Base-by-base conservation (phyloP, 2,888 invertebrate species). In the Andrena minutula region DNA sequence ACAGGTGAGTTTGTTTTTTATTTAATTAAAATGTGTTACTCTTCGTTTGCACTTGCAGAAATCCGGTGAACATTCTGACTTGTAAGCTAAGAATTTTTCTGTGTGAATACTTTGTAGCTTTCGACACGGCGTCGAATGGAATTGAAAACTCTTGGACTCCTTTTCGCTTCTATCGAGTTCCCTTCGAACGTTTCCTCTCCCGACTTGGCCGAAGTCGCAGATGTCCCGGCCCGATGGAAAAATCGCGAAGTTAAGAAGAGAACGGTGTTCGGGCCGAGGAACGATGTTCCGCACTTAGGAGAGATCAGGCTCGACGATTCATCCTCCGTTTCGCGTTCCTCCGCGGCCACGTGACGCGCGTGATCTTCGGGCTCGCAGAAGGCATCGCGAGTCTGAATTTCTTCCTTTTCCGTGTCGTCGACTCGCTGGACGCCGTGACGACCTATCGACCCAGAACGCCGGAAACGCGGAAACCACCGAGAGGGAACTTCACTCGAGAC, bases 371-470 rank as follows among this genome's bases (percentile, higher is more conserved):
- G 20, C 41, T 16, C 41, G 41, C 41, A 16, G 4, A 64, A 8
- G 8, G 49, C 28, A 78, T 69, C 56, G 8, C 60, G 30, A 28
- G 70, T 61, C 30, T 8, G 35, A 69, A 53, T 51, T 51, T 23
- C 30, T 51, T 60, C 30, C 26, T 74, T 23, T 58, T 41, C 63
- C 49, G 56, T 41, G 41, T 41, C 49, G 23, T 32, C 53, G 26
- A 7, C 23, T 12, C 8, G 66, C 20, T 23, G 47, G 64, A 16
- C 32, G 71, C 12, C 61, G 77, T 35, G 64, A 75, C 75, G 41
- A 68, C 66, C 76, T 70, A 76, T 76, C 73, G 80, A 76, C 73
- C 75, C 69, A 76, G 68, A 76, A 76, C 68, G 76, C 69, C 61
- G 47, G 73, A 30, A 64, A 69, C 69, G 79, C 74, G 75, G 63